These are phyloP conservation scores for Ranitomeya imitator DNA, from an alignment of 2,113 vertebrate species.

Conservation along the genomic window DNA sequence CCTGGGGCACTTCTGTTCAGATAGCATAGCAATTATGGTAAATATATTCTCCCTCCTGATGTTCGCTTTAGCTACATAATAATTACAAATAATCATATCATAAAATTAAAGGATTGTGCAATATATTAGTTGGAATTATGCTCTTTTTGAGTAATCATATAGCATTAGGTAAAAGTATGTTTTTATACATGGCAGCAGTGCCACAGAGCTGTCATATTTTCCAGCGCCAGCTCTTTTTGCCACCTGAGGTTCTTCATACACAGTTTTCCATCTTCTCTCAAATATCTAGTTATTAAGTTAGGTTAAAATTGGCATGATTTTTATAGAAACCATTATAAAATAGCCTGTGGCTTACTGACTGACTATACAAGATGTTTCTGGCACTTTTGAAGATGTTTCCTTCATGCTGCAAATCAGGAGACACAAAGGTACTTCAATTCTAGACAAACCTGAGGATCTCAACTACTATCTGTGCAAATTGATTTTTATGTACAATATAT, in stretches of 20 bases:
- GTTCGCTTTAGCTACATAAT: not conserved
- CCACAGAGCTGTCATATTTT: not conserved
- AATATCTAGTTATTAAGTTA: not conserved
- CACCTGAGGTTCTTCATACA: not conserved
- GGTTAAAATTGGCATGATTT: not conserved
- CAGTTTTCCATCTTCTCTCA: not conserved
- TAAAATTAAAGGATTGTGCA: not conserved
- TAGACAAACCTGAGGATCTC: not conserved
- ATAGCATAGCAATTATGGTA: not conserved
- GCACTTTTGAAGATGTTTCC: not conserved
- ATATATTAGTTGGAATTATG: not conserved
- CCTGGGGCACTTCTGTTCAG: not conserved
- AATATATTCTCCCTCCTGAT: not conserved
- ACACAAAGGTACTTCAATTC: not conserved
- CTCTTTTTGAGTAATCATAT: not conserved
- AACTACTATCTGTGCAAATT: not conserved
- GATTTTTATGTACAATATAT: not conserved
- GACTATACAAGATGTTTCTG: not conserved
- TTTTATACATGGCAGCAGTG: not conserved
- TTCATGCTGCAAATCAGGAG: not conserved
- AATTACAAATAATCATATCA: not conserved
- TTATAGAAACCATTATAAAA: conserved; percentile 12
- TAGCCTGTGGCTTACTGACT: not conserved
- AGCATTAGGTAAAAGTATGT: not conserved
- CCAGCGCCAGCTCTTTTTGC: not conserved